Base-by-base conservation (phyloP, 2,797 vertebrate genomes). In the Poliocrania exsul region DNA sequence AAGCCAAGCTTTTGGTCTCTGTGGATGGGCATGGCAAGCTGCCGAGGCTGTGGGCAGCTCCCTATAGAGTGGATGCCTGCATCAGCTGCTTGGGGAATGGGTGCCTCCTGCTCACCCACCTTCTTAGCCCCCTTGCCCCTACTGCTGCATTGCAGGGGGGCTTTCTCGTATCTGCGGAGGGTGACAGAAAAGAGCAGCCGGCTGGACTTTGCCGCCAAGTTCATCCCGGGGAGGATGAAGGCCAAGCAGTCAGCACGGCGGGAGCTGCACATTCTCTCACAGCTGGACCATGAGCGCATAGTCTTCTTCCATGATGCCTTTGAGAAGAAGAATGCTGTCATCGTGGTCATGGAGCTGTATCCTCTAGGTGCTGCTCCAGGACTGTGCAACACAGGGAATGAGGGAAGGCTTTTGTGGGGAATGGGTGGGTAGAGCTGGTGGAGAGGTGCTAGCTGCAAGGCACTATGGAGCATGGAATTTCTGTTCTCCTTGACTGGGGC, bases 291-390 rank as follows among this genome's bases (percentile, higher is more conserved):
- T 0, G 99, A 99, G 93, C 98, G 98, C 69, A 96, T 99, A 3
- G 97, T 99, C 85, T 99, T 98, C 96, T 99, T 99, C 97, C 99
- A 99, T 0, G 99, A 99, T 3, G 99, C 99, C 86, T 99, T 99
- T 2, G 99, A 99, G 98, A 99, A 99, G 95, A 99, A 98, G 97
- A 99, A 98, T 0, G 98, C 98, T 0, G 97, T 99, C 82, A 98
- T 99, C 94, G 98, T 99, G 70, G 97, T 99, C 98, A 99, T 98
- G 16, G 99, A 99, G 97, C 96, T 99, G 99, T 99, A 99, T 99
- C 99, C 98, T 98, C 95, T 2, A 4, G 35, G 35, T 11, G 0
- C 35, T 81, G 47, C 86, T 73, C n/a, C 0, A 3, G 40, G 29
- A 56, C 7, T 4, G 1, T 1, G 9, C 2, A 37, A 56, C 6